These are phyloP conservation scores for Hydropsyche tenuis DNA, from an alignment of 1,140 invertebrate species.

Conservation along the genomic window DNA sequence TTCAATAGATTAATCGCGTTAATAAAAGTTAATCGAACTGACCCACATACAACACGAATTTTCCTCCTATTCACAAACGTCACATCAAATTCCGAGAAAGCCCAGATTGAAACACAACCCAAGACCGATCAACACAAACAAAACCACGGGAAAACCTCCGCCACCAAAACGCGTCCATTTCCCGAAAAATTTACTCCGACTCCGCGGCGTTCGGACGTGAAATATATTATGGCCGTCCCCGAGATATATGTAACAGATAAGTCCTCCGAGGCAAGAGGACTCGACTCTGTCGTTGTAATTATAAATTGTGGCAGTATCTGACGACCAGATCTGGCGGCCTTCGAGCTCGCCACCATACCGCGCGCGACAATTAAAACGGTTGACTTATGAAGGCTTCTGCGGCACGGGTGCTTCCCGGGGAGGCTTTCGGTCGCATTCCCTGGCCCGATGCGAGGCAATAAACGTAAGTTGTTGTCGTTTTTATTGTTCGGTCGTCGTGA, in stretches of 20 bases:
- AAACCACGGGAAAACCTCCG: too few relatives aligned
- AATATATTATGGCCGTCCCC: constrained; percentile 46
- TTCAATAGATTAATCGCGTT: too few relatives aligned
- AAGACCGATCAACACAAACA: too few relatives aligned
- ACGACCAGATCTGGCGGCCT: constrained; percentile 43
- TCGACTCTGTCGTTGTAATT: constrained; percentile 41
- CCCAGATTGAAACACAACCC: too few relatives aligned
- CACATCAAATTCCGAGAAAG: too few relatives aligned
- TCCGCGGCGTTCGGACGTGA: constrained; percentile 42
- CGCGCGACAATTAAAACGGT: constrained; percentile 47
- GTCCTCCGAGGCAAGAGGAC: constrained; percentile 17
- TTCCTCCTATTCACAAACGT: too few relatives aligned
- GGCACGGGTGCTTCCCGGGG: neutral
- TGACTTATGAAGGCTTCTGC: constrained; percentile 44
- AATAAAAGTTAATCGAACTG: too few relatives aligned
- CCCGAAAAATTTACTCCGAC: constrained; percentile 47
- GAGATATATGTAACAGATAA: constrained; percentile 51
- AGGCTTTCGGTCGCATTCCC: constrained; percentile 8
- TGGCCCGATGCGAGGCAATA: constrained; percentile 8
- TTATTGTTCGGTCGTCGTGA: neutral
- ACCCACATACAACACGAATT: too few relatives aligned
- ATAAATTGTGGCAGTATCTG: constrained; percentile 49
- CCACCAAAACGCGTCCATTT: constrained; percentile 46
- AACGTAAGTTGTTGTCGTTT: constrained; percentile 14
- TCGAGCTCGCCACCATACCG: constrained; percentile 39